A percentile compares a stretch with the other conserved stretches of the same genome.
Evolutionary conservation across 2,888 invertebrate genomes (phyloP).

Genomic region (Drosophila maculinotata): DNA sequence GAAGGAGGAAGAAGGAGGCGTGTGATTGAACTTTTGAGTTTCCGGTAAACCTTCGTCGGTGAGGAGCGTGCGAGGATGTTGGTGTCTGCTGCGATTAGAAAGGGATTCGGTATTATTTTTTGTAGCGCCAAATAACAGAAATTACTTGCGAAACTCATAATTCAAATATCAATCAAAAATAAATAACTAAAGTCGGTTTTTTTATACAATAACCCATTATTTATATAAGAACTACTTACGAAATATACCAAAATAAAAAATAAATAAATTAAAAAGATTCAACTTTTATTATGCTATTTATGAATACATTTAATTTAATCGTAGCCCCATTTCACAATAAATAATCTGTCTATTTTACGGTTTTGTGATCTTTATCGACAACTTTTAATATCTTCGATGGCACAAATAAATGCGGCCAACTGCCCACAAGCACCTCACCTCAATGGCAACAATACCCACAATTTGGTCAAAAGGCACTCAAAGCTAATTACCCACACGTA

Average conservation of each 20-base stretch:
- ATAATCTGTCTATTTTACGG: no score
- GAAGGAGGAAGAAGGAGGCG: not conserved
- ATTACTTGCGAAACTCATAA: not conserved
- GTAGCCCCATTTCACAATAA: no score
- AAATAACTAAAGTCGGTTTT: not conserved
- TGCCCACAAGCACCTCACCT: no score
- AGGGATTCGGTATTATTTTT: not conserved
- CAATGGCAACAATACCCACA: slow-evolving; percentile 32
- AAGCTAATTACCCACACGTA: slow-evolving; percentile 77
- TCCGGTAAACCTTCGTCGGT: slow-evolving; percentile 59
- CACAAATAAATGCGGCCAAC: not conserved
- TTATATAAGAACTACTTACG: no score
- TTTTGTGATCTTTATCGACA: no score
- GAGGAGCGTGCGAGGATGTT: no score
- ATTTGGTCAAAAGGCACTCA: slow-evolving; percentile 38
- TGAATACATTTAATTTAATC: no score
- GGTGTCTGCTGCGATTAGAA: not conserved
- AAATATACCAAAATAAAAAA: no score
- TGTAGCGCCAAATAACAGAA: not conserved
- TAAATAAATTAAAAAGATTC: no score
- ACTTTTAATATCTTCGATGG: slow-evolving; percentile 2
- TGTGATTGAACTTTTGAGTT: slow-evolving; percentile 59
- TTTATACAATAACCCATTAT: no score
- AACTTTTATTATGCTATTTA: no score
- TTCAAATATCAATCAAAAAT: not conserved